Conservation (phyloP, 2,113 vertebrate genomes). For the Pterophyllum scalare region DNA sequence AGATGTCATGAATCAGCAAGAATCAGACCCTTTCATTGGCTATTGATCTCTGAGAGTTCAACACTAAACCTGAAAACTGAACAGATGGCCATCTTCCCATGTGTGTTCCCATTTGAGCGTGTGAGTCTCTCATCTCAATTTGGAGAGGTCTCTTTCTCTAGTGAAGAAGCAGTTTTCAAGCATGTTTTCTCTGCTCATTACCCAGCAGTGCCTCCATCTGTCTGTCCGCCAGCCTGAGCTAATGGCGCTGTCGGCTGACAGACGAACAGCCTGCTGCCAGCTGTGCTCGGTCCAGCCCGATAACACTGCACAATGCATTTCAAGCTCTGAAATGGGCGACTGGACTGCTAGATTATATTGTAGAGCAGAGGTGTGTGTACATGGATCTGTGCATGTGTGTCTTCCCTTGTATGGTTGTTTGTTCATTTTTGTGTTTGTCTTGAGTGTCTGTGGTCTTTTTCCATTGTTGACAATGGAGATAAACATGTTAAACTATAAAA, state of each 20-base stretch:
- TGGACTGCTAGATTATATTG: slow-evolving; percentile 12
- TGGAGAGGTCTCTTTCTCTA: slow-evolving; percentile 14
- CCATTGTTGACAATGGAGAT: slow-evolving; percentile 63
- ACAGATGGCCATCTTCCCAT: slow-evolving; percentile 52
- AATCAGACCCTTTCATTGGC: slow-evolving; percentile 11
- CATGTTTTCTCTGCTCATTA: slow-evolving; percentile 55
- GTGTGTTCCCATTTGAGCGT: slow-evolving; percentile 18
- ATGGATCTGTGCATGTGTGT: background rate
- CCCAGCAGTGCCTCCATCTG: slow-evolving; percentile 70
- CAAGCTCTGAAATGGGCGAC: slow-evolving; percentile 21
- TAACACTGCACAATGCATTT: slow-evolving; percentile 38
- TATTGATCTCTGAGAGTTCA: slow-evolving; percentile 38
- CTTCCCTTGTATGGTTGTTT: slow-evolving; percentile 63
- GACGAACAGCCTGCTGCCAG: slow-evolving; percentile 68
- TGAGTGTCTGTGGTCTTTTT: slow-evolving; percentile 61
- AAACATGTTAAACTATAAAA: slow-evolving; percentile 64
- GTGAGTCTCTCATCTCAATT: slow-evolving; percentile 40
- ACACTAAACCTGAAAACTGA: slow-evolving; percentile 47
- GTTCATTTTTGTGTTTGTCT: slow-evolving; percentile 52
- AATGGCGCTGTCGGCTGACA: slow-evolving; percentile 68
- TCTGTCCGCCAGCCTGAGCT: slow-evolving; percentile 53
- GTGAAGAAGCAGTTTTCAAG: slow-evolving; percentile 27
- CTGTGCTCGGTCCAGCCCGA: slow-evolving; percentile 60
- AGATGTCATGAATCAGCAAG: background rate
- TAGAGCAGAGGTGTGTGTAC: slow-evolving; percentile 11